Evolutionary conservation across 2,113 vertebrate genomes (phyloP).

Genomic region (Xenotilapia caudafasciata): DNA sequence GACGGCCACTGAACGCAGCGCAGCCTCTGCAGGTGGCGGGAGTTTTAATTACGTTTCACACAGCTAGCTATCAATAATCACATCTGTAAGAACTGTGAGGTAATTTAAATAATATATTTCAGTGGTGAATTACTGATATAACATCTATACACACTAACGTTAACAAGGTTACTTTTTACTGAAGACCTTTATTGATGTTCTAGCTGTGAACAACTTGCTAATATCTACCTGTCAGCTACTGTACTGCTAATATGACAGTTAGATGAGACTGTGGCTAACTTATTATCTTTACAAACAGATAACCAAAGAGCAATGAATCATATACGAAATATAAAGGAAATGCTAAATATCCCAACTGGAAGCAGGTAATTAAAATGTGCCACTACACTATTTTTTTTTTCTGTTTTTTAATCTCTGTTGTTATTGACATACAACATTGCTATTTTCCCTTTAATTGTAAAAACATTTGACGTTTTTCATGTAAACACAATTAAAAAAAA

Average conservation of each 20-base stretch:
- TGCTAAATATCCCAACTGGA: constrained; percentile 74
- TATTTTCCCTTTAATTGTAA: neutral
- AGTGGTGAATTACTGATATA: neutral
- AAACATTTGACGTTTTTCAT: neutral
- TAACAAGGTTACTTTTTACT: neutral
- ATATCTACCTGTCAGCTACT: neutral
- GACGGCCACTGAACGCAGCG: neutral
- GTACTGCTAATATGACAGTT: neutral
- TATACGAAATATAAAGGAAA: constrained; percentile 85
- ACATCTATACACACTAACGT: neutral
- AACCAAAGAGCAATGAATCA: constrained; percentile 74
- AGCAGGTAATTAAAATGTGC: constrained; percentile 65
- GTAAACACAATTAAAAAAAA: neutral
- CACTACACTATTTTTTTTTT: neutral
- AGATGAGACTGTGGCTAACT: neutral
- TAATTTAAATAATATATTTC: neutral
- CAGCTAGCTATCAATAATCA: neutral
- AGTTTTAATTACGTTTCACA: neutral
- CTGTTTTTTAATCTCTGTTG: neutral
- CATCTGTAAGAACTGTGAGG: neutral
- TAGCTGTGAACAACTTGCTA: neutral
- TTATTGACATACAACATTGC: neutral
- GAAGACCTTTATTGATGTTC: too few relatives aligned
- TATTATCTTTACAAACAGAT: neutral
- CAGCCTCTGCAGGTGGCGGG: neutral